phyloP scores from a whole-genome alignment of 2,797 vertebrate species.

The Neostethus bicornis region DNA sequence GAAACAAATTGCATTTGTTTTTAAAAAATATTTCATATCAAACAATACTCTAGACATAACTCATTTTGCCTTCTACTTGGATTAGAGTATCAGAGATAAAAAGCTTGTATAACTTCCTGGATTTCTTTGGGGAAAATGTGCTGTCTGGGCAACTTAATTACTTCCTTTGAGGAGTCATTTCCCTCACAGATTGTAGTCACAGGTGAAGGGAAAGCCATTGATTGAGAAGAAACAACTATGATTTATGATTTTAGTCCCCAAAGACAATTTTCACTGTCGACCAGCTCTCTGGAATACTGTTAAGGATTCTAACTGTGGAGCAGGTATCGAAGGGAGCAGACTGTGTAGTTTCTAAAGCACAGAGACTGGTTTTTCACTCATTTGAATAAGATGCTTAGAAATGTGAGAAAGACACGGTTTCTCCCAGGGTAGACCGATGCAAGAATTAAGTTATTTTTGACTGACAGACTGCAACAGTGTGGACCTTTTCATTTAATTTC shows the following conservation, averaged over 20 bases:
- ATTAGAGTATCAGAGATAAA: neutral
- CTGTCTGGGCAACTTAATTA: neutral
- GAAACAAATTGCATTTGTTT: slow-evolving; percentile 1
- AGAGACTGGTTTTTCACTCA: slow-evolving; percentile 12
- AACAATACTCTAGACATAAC: neutral
- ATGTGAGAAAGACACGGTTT: slow-evolving; percentile 7
- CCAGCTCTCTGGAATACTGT: slow-evolving; percentile 6
- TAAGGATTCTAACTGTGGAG: slow-evolving; percentile 7
- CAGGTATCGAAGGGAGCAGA: slow-evolving; percentile 6
- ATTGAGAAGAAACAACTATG: slow-evolving; percentile 4
- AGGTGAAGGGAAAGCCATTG: slow-evolving; percentile 12
- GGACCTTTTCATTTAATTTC: neutral
- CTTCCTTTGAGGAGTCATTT: slow-evolving; percentile 9
- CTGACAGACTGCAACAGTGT: neutral
- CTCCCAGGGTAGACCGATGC: neutral
- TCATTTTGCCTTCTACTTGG: neutral
- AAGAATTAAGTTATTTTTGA: neutral
- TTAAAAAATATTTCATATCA: no score
- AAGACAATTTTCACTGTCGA: slow-evolving; percentile 3
- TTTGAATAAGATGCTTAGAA: slow-evolving; percentile 11
- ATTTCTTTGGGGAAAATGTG: neutral
- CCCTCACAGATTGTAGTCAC: neutral
- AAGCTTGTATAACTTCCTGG: neutral
- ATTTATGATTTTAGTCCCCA: slow-evolving; percentile 13
- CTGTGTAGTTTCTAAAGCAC: neutral